Evolutionary conservation across 2,888 invertebrate species (phyloP).

Genomic region (Omphaloscelis lunosa): DNA sequence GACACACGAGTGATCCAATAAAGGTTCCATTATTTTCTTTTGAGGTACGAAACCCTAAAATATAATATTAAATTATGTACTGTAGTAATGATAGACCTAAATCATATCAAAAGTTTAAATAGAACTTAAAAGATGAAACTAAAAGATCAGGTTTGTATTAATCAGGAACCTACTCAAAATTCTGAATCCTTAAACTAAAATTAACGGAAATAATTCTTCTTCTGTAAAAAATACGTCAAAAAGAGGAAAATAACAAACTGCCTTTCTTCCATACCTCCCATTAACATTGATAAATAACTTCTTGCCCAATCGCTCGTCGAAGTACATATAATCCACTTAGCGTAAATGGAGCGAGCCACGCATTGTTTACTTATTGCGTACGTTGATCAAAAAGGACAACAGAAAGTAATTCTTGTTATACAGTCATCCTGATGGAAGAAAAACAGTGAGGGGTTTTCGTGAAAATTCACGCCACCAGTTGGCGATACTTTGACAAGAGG

Average conservation of each 20-base stretch:
- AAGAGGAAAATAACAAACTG: not conserved
- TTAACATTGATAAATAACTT: slow-evolving; percentile 25
- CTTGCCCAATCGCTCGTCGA: not conserved
- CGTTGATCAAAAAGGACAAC: slow-evolving; percentile 1
- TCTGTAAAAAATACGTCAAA: not conserved
- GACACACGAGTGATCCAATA: too few species aligned
- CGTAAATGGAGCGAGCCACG: slow-evolving; percentile 10
- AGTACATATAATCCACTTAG: slow-evolving; percentile 39
- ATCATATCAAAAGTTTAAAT: too few species aligned
- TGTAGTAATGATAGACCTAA: too few species aligned
- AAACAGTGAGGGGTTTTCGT: not conserved
- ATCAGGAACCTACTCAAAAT: not conserved
- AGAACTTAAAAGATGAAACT: too few species aligned
- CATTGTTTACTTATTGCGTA: slow-evolving; percentile 3
- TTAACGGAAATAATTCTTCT: not conserved
- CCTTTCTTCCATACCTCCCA: not conserved
- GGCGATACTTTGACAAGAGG: too few species aligned
- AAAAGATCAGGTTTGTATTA: too few species aligned
- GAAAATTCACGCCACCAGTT: too few species aligned
- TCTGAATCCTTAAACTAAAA: not conserved
- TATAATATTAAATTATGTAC: too few species aligned
- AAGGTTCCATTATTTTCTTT: too few species aligned
- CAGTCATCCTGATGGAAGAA: not conserved
- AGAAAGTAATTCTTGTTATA: not conserved
- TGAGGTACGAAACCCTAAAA: too few species aligned